These are phyloP conservation scores for Aspidapion aeneum DNA, from an alignment of 2,888 invertebrate genomes.

Conservation along the genomic window DNA sequence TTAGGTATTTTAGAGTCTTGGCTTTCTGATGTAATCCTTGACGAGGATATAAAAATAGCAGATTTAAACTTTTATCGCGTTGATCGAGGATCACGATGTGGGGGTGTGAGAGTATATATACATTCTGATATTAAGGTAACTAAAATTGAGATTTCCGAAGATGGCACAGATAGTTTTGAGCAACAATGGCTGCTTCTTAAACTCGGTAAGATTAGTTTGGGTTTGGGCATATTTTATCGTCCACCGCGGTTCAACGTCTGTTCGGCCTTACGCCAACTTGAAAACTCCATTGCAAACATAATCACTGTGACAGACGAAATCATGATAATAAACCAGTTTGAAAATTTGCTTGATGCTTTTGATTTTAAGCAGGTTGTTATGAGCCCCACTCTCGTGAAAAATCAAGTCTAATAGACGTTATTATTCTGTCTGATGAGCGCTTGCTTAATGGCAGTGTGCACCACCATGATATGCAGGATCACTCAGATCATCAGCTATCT, in stretches of 20 bases:
- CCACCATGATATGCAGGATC: not conserved
- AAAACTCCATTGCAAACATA: not conserved
- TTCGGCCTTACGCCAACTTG: not conserved
- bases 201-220: no score
- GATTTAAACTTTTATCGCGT: not conserved
- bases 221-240: no score
- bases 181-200: no score
- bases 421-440: not conserved
- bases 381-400: not conserved
- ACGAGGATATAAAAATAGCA: not conserved
- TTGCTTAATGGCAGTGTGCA: not conserved
- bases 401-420: no score
- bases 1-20: not conserved
- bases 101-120: not conserved
- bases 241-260: no score
- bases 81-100: not conserved
- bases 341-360: constrained; percentile 2
- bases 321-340: not conserved
- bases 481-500: not conserved
- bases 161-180: no score
- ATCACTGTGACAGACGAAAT: not conserved
- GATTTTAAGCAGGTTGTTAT: not conserved
- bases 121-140: constrained; percentile 1
- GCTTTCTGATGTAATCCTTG: not conserved
- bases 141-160: no score